Conservation (phyloP, 92 coral and sea anemone species). For the Porites cylindrica region DNA sequence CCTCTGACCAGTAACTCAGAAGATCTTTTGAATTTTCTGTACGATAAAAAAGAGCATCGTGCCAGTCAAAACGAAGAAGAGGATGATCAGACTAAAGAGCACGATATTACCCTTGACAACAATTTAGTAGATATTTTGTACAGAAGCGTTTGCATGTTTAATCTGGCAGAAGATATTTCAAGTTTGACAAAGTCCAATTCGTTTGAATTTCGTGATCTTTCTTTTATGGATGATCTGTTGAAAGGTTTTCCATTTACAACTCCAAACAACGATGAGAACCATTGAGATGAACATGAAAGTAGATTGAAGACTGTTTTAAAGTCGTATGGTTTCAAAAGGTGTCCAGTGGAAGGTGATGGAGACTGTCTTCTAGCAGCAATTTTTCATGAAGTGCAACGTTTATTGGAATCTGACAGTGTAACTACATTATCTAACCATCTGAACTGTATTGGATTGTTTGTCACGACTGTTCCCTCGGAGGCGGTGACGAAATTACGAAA, state of each 20-base stretch:
- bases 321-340: not conserved
- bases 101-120: not conserved
- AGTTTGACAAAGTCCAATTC: not conserved
- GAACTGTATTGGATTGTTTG: not conserved
- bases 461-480: not conserved
- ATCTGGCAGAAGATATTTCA: not conserved
- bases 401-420: not conserved
- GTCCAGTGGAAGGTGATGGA: constrained; percentile 9
- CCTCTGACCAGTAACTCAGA: not conserved
- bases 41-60: not conserved
- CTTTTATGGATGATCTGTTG: not conserved
- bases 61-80: not conserved
- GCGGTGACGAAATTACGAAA: constrained; percentile 4
- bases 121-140: not conserved
- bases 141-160: not conserved
- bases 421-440: not conserved
- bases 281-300: not conserved
- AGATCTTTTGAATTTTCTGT: not conserved
- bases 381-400: too few relatives aligned
- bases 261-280: not conserved
- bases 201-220: not conserved
- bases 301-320: not conserved
- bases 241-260: not conserved
- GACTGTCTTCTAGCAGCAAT: not conserved
- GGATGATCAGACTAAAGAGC: not conserved